Evolutionary conservation across 2,797 vertebrate genomes (phyloP).

Genomic region (Adrianichthys oophorus): DNA sequence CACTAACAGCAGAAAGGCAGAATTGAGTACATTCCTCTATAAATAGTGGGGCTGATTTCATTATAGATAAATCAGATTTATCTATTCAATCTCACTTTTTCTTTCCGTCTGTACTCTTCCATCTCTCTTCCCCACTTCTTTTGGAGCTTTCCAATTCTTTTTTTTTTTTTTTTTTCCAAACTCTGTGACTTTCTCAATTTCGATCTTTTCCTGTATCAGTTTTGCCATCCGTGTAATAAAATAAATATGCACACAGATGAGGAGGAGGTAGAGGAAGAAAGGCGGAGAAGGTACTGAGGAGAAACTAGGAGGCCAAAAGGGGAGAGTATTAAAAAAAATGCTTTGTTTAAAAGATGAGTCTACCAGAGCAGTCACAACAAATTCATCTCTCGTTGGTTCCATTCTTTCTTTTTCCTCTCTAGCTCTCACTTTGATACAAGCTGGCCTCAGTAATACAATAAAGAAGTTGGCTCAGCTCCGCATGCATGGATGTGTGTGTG

Average conservation of each 20-base stretch:
- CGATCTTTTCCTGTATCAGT: constrained; percentile 48
- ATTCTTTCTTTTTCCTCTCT: constrained; percentile 34
- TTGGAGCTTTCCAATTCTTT: constrained; percentile 24
- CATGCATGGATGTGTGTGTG: constrained; percentile 38
- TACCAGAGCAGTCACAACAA: constrained; percentile 72
- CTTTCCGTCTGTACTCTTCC: constrained; percentile 45
- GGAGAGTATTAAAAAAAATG: constrained; percentile 25
- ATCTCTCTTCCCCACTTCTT: constrained; percentile 44
- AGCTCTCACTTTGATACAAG: constrained; percentile 55
- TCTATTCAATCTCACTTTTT: constrained; percentile 67
- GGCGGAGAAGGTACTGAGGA: constrained; percentile 7
- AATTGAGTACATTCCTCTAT: constrained; percentile 65
- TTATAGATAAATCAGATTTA: constrained; percentile 79
- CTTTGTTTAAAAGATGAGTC: constrained; percentile 72
- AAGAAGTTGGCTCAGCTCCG: constrained; percentile 67
- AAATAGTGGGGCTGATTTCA: constrained; percentile 71
- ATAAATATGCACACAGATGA: constrained; percentile 47
- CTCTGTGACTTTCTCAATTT: constrained; percentile 49
- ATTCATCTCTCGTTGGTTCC: constrained; percentile 60
- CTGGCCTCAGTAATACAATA: constrained; percentile 72
- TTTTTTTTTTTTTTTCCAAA: constrained; percentile 18
- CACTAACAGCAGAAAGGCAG: constrained; percentile 69
- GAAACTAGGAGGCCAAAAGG: constrained; percentile 14
- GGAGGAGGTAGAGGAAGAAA: constrained; percentile 3
- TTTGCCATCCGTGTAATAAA: constrained; percentile 56